These are phyloP conservation scores for Charadrius vociferus DNA, from an alignment of 2,113 vertebrate species.

Conservation along the genomic window DNA sequence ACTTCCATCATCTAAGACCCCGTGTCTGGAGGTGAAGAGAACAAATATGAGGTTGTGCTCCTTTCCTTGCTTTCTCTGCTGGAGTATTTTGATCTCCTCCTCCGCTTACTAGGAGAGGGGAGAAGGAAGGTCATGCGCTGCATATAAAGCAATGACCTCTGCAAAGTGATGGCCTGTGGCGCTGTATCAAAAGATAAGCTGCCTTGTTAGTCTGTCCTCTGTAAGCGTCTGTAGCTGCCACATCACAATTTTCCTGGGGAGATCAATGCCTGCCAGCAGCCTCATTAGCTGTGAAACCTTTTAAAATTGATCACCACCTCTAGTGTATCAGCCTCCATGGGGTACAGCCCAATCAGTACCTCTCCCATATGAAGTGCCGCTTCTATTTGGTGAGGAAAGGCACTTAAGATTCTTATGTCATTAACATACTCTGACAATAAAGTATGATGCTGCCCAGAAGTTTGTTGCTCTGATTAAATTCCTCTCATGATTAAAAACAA, in stretches of 20 bases:
- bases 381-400: slow-evolving; percentile 8
- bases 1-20: background rate
- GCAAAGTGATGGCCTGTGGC: background rate
- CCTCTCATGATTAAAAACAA: background rate
- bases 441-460: background rate
- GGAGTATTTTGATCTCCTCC: background rate
- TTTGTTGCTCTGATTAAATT: background rate
- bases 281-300: slow-evolving; percentile 33
- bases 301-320: slow-evolving; percentile 40
- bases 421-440: background rate
- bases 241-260: slow-evolving; percentile 12
- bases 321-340: background rate
- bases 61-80: background rate
- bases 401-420: background rate
- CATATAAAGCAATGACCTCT: slow-evolving; percentile 18
- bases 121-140: background rate
- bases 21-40: background rate
- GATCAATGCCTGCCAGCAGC: slow-evolving; percentile 30
- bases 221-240: background rate
- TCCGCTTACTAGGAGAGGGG: background rate
- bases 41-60: background rate
- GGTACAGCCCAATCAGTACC: background rate
- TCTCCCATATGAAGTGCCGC: background rate
- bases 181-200: slow-evolving; percentile 17
- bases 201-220: slow-evolving; percentile 3